A percentile compares a stretch with the other conserved stretches of the same genome.
These are phyloP conservation scores for Sphaerodactylus townsendi DNA, from an alignment of 2,113 vertebrate species.

Conservation along the genomic window DNA sequence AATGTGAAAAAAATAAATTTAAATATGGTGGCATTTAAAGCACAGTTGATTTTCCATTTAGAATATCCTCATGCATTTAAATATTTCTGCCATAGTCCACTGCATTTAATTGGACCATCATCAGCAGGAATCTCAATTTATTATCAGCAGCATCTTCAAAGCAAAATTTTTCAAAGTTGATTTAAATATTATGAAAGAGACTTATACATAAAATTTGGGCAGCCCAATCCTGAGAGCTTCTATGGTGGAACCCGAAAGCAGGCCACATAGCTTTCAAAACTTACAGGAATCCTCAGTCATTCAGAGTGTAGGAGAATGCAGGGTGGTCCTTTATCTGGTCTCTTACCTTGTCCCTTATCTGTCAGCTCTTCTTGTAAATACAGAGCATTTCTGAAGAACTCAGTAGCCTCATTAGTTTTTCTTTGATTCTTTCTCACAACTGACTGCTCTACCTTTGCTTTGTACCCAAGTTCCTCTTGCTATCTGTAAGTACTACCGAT, in stretches of 20 bases:
- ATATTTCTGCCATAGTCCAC: neutral
- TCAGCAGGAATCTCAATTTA: neutral
- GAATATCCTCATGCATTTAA: neutral
- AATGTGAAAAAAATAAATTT: neutral
- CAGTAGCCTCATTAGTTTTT: neutral
- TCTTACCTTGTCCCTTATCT: neutral
- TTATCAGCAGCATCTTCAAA: neutral
- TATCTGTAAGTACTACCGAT: neutral
- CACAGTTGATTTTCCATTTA: neutral
- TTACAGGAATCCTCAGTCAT: neutral
- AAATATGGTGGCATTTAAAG: neutral
- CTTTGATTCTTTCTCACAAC: neutral
- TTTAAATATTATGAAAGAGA: neutral
- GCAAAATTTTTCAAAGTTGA: neutral
- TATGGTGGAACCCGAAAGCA: too few species aligned
- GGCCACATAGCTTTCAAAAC: too few species aligned
- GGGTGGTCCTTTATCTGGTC: too few species aligned
- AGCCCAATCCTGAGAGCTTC: too few species aligned
- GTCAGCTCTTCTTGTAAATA: too few species aligned
- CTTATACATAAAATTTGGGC: neutral
- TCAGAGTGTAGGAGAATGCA: neutral
- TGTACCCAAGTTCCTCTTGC: neutral
- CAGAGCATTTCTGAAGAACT: neutral
- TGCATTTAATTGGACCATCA: neutral
- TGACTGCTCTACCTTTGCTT: too few species aligned